Base-by-base conservation (phyloP, 2,797 vertebrate genomes). In the Brotogeris chrysoptera region DNA sequence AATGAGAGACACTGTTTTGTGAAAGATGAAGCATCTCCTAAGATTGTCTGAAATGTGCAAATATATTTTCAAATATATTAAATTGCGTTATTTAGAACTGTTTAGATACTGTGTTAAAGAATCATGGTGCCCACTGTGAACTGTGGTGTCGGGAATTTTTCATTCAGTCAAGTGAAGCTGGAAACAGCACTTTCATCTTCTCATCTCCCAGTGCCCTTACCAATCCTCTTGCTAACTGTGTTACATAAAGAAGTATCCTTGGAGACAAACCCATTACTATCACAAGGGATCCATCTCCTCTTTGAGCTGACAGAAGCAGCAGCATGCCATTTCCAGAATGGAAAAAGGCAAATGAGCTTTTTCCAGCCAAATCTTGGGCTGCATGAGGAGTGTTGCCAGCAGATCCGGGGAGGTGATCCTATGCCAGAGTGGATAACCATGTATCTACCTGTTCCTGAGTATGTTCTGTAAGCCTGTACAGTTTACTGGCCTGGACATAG, bases 31-130 rank as follows among this genome's bases (percentile, higher is more conserved):
- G 50, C 16, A 13, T 90, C 89, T 95, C 65, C 39, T 69, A 77
- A 69, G 39, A 65, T 34, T 74, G 27, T 80, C 41, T 77, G 32
- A 83, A 76, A 72, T 10, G 10, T 93, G 71, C 66, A 88, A 89
- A 66, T 95, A 53, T 83, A 53, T 96, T 95, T 96, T 84, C 60
- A 91, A 95, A 83, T 87, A 23, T 32, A 88, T 92, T 94, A 94
- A 96, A 94, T n/a, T 11, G 5, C 83, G 24, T 64, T 85, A 77
- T 32, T 91, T 17, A 8, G 66, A 93, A 38, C 25, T 53, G 23
- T 50, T 70, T 49, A 44, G 36, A 25, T 84, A 41, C 20, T 43
- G 17, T 94, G 9, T 44, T 84, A 46, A 82, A 93, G 53, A 80
- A 46, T 87, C 32, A 6, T 20, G 24, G 5, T 49, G 34, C 30